Evolutionary conservation across 2,797 vertebrate genomes (phyloP), one percentile per base, ranked within the genome.

Genomic region (Distichodus sexfasciatus): DNA sequence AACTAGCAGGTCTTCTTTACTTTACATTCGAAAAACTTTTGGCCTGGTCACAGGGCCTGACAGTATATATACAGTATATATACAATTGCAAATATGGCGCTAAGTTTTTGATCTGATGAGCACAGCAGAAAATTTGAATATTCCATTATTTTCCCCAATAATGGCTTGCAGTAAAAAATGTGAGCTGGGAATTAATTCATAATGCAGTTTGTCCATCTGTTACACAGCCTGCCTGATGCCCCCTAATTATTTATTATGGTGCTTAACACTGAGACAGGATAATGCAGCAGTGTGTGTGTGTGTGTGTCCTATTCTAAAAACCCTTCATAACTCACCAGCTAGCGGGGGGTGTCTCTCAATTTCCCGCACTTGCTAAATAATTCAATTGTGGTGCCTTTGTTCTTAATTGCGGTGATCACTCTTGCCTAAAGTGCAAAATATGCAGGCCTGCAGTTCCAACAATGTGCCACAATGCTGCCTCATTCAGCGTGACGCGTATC

Each of bases 401-500:
- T 53, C 78, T 82, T 89, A 90, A 89, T 89, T 83, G 86, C 69
- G 51, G 82, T 81, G 80, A 91, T 90, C 82, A 85, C 85, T 90
- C 89, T 85, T 82, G 77, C 81, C 87, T 89, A 89, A 89, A 87
- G 28, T 59, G 76, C 76, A 79, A 87, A 87, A 88, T 84, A 76
- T 86, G 85, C 80, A 76, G 54, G 46, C n/a, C 10, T 46, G 28
- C 17, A n/a, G n/a, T n/a, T n/a, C 81, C 85, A 86, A 88, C 86
- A 88, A 80, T 73, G 74, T 67, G 72, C 83, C 69, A 82, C 79
- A 83, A 84, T 87, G 86, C 84, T 83, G 81, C 80, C 48, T 23
- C 38, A 6, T 43, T 60, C 54, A 28, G 10, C 9, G 50, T 43
- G 35, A 57, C 28, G 17, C 36, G 29, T 61, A 57, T 60, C 31